Percentiles rank a stretch among this genome's conserved stretches.
Evolutionary conservation across 2,888 invertebrate genomes (phyloP).

Genomic region (Acleris emargana): DNA sequence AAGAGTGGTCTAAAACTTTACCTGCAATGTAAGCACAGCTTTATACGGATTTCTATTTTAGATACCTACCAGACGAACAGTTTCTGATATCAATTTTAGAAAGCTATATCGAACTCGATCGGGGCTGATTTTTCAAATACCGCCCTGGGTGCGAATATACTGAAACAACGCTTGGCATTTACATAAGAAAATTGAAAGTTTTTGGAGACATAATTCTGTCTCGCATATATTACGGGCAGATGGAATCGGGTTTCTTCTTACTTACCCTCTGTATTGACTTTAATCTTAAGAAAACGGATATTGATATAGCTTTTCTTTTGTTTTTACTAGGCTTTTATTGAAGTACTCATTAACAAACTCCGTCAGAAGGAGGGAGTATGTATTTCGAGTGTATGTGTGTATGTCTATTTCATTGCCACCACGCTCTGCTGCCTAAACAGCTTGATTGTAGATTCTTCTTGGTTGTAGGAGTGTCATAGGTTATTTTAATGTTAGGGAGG

Average conservation of each 20-base stretch:
- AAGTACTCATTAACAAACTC: too few relatives aligned
- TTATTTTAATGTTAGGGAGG: too few relatives aligned
- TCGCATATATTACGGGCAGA: constrained; percentile 30
- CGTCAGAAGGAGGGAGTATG: too few relatives aligned
- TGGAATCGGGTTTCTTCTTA: constrained; percentile 21
- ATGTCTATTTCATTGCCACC: too few relatives aligned
- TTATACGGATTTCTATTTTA: neutral
- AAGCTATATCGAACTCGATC: constrained; percentile 8
- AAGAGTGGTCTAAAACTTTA: too few relatives aligned
- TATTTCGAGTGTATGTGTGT: too few relatives aligned
- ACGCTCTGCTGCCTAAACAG: too few relatives aligned
- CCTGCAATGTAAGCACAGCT: too few relatives aligned
- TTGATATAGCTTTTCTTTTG: neutral
- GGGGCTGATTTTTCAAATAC: constrained; percentile 38
- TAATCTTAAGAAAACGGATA: constrained; percentile 3
- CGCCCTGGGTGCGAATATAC: constrained; percentile 36
- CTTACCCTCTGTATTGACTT: constrained; percentile 11
- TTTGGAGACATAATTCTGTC: constrained; percentile 38
- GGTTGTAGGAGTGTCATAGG: too few relatives aligned
- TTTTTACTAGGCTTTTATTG: neutral
- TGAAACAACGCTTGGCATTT: constrained; percentile 43
- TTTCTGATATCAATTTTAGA: constrained; percentile 15
- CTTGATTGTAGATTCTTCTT: too few relatives aligned
- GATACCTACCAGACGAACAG: constrained; percentile 14
- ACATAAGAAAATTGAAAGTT: constrained; percentile 52